Base-by-base conservation (phyloP, 2,797 vertebrate genomes). In the Enteromius paludinosus region DNA sequence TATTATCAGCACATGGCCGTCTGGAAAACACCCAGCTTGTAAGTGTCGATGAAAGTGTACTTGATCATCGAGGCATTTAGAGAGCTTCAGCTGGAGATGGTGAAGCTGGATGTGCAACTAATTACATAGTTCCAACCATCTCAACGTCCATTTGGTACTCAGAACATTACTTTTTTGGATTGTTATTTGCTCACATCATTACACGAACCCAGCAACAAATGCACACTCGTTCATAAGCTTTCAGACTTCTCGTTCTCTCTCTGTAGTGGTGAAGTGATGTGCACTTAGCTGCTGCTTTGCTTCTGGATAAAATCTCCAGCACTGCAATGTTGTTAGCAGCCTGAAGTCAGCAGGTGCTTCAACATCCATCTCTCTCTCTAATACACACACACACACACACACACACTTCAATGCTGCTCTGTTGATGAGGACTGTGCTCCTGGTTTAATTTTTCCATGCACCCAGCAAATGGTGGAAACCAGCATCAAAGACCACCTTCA, bases 391-490 rank as follows among this genome's bases (percentile, higher is more conserved):
- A 45, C 47, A 43, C 49, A 49, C 35, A 41, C 18, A 30, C 18
- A 74, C 70, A 77, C 54, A 78, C 74, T 72, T 85, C 68, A 85
- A 82, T 78, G 76, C 43, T 43, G 17, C 78, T 81, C 59, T 81
- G 43, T 56, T 82, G 70, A 83, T 84, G 65, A 82, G 15, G 62
- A 73, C 54, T 47, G 23, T 59, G 43, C 56, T 56, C 18, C 65
- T 28, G 30, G 78, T 84, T 78, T 76, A 59, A 72, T 77, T 78
- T 84, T 33, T 35, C 20, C 30, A 66, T 38, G 6, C 28, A 47
- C 75, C 43, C 38, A 25, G 81, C 35, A 38, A 54, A 52, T 38
- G 25, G 23, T 66, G 71, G 38, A 71, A 71, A 41, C 15, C 66
- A 72, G 73, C 35, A 59, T 25, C 20, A 82, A 77, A 72, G n/a